Evolutionary conservation across 2,888 invertebrate genomes (phyloP), one percentile per base, ranked within the genome.

Genomic region (Ryuthela nishihirai): DNA sequence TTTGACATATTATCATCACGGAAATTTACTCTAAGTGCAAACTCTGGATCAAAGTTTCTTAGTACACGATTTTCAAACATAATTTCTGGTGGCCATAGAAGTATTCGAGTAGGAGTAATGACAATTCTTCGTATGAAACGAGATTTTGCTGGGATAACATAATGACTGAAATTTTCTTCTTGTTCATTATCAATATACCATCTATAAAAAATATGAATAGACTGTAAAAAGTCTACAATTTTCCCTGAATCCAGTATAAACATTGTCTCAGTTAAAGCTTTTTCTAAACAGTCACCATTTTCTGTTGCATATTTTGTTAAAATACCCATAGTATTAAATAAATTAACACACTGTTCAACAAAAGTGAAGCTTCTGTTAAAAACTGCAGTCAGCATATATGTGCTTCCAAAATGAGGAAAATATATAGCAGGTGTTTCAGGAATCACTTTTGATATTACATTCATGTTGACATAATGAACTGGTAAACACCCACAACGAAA

Each of bases 1-100:
- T 48, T 50, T 3, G 40, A 46, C 18, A 52, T 52, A 26, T 62
- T 52, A 21, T 64, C 64, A 20, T 64, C 64, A 5, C 64, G 49
- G 24, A 64, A 59, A 7, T 54, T 48, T 12, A 62, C 62, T 9
- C 64, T 23, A 10, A 64, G 20, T 1, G 64, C 50, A 42, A 41
- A 64, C 7, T 64, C 64, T 3, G 62, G 44, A 35, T 62, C 54
- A 36, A 47, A 64, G 10, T 64, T 58, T 15, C 64, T 39, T 3
- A 62, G 35, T 9, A 62, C 48, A n/a, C 61, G 18, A 20, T 62
- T 62, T 4, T 45, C 12, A 4, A 43, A 42, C 55, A 55, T 55
- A 4, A 62, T 46, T 52, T 62, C 61, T 12, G 54, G 39, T 9
- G 61, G 47, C 50, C 47, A 55, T 6, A 62, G 15, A 23, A 62